Conservation (phyloP, 2,113 vertebrate genomes). For the Hippolais icterina region DNA sequence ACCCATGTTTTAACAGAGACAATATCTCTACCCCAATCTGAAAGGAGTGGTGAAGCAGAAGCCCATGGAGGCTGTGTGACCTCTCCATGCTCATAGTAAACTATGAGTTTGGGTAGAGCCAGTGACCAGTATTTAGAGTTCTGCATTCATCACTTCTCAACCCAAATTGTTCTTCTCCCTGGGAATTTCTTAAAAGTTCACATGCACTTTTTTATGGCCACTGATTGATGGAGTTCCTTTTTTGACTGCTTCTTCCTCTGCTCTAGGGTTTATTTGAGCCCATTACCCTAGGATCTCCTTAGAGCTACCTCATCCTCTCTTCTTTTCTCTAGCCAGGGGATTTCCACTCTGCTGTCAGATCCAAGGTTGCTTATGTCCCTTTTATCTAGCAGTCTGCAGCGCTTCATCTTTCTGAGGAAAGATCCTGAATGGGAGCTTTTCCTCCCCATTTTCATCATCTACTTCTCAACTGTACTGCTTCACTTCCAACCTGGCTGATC, state of each 20-base stretch:
- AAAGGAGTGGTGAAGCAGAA: background rate
- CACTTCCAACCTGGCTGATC: background rate
- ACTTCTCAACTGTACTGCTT: background rate
- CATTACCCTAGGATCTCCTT: background rate
- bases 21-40: background rate
- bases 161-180: background rate
- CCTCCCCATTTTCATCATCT: background rate
- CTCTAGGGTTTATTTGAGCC: background rate
- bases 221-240: background rate
- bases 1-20: background rate
- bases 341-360: slow-evolving; percentile 18
- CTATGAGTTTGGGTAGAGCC: background rate
- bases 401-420: background rate
- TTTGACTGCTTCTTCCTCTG: background rate
- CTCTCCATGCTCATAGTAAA: background rate
- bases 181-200: background rate
- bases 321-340: slow-evolving; percentile 36
- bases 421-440: background rate
- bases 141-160: background rate
- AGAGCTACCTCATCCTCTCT: background rate
- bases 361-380: background rate
- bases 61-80: background rate
- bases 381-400: background rate
- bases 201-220: background rate
- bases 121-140: background rate